Evolutionary conservation across 2,113 vertebrate genomes (phyloP), one percentile per base, ranked within the genome.

Genomic region (Calidris pugnax): DNA sequence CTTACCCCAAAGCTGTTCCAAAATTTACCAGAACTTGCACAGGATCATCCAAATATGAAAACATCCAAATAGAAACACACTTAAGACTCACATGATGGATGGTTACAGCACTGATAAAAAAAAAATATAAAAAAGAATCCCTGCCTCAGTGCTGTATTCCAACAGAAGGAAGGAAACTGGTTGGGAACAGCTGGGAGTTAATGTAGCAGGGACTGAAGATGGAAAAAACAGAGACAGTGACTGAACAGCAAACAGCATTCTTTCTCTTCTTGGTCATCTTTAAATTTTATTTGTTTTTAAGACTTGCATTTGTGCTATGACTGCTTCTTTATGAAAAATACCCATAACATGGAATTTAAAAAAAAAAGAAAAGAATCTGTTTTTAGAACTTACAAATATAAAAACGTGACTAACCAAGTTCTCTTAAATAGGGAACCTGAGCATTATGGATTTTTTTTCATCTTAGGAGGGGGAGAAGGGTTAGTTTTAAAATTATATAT

Each of bases 161-260:
- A 95, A 57, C 69, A 90, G 75, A 91, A 90, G 48, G 41, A 96
- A 77, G n/a, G 14, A 77, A 93, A 78, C n/a, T 69, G 32, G n/a
- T 10, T 85, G 50, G 33, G 47, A 95, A 94, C 84, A 92, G 80
- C 59, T 85, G 56, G 39, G 76, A 91, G 13, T 82, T 92, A 72
- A 66, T 45, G 37, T 19, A 80, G 62, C 39, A 90, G 33, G 5
- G 37, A 10, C 33, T 75, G 53, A 82, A 85, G 41, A 82, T 39
- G 64, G 3, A 24, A 87, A 91, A 94, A 92, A 12, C 17, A 67
- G 45, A 89, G 56, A 72, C 32, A 67, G 26, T 81, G 56, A 79
- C 77, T 75, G 32, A 84, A 77, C 7, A 90, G 63, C 43, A 69
- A 89, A 86, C 8, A 56, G 14, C 37, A 82, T 79, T 87, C 35